Evolutionary conservation across 1,140 invertebrate genomes (phyloP), one percentile per base, ranked within the genome.

Genomic region (Anoplolepis gracilipes): DNA sequence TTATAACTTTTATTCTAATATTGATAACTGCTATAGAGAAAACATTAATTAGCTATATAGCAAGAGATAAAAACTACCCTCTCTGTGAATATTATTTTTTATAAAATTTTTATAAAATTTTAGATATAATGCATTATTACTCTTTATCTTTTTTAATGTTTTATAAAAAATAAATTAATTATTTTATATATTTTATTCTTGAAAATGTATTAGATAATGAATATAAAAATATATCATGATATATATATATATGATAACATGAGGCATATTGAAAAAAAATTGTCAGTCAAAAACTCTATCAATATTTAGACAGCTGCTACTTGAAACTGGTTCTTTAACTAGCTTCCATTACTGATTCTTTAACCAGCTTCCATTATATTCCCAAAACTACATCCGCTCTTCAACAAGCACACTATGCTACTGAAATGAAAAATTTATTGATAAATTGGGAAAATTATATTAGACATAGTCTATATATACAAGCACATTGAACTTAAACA

Each of bases 301-400:
- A 64, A 67, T 91, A 88, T 92, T 92, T 91, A 88, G 86, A 91
- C 89, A 91, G 90, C 88, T 90, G 88, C 79, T 89, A 89, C 88
- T 90, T 78, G 85, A 90, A 84, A 89, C 88, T 89, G 85, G 88
- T 89, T 90, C 85, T 76, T 89, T 89, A 87, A 84, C 75, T n/a
- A n/a, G n/a, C n/a, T n/a, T n/a, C n/a, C n/a, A n/a, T n/a, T n/a
- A 89, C 88, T 89, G 85, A 85, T 89, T 90, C 85, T 75, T 89
- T 89, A 87, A 85, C 75, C 85, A 69, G 75, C 57, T 88, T 79
- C n/a, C 22, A 46, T 85, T 70, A 55, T 78, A 82, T 85, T 55
- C 33, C 69, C 85, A 73, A 87, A 89, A 77, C 76, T 88, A 89
- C 88, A 89, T 90, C 88, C 87, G 77, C 59, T 67, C 65, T 65